Evolutionary conservation across 2,113 vertebrate genomes (phyloP), one percentile per base, ranked within the genome.

Genomic region (Dicerorhinus sumatrensis): DNA sequence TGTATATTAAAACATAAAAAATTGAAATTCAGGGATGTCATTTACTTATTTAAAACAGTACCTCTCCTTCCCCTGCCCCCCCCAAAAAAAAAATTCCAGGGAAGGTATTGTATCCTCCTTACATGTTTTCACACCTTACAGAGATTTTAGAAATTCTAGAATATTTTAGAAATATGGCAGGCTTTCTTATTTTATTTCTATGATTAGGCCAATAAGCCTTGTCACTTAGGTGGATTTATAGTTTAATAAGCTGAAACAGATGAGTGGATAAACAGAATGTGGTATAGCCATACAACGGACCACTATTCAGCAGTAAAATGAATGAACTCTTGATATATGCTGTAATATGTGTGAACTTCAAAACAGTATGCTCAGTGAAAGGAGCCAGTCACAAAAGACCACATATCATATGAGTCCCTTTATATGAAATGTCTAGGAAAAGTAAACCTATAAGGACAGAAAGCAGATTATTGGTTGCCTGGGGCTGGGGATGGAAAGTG

Each of bases 181-280:
- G 18, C 21, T 91, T 87, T 95, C 70, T 91, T 89, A 33, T 90
- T 96, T 87, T 27, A 17, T 58, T 73, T 73, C 75, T 42, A 46
- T 54, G 77, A 88, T 58, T 13, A 96, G 69, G n/a, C 36, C 90
- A 56, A 5, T 81, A 63, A 90, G 56, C 21, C 65, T 56, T 54
- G 75, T 75, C 81, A 29, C 11, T 67, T 62, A 65, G 79, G 36
- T 77, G 82, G 87, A 76, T 96, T 89, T 95, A 92, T 89, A 76
- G 92, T 84, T 96, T 91, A 90, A 81, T 91, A 92, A 92, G 62
- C 54, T 36, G 17, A 54, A 70, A 84, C 58, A 84, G 88, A 48
- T 80, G 54, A 73, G 60, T 23, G 56, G 48, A 13, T 42, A 48
- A 75, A 70, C 69, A 73, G 5, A 94, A 46, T 1, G 51, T 63